Percentiles rank a stretch among this genome's conserved stretches.
phyloP scores from a whole-genome alignment of 2,888 invertebrate species.

The Drosophila infuscata region DNA sequence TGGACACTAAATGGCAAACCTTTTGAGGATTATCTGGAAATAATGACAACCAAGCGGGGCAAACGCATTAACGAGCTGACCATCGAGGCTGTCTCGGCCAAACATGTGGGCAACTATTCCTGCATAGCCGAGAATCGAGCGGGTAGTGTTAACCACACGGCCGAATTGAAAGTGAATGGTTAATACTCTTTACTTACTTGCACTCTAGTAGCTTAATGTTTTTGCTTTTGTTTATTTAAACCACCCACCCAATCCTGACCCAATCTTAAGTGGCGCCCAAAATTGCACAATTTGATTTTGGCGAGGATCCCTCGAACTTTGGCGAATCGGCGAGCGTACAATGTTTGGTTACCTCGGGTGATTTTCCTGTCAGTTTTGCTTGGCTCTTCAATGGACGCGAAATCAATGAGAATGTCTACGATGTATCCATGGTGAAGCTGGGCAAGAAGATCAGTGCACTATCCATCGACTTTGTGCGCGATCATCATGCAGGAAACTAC shows the following conservation, averaged over 20 bases:
- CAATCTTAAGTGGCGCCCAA: constrained; percentile 88
- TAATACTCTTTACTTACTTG: constrained; percentile 32
- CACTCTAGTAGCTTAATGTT: constrained; percentile 20
- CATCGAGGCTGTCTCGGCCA: constrained; percentile 89
- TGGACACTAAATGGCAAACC: constrained; percentile 87
- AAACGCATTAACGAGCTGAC: constrained; percentile 87
- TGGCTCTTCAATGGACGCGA: constrained; percentile 88
- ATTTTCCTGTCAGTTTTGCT: constrained; percentile 88
- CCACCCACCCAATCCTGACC: neutral
- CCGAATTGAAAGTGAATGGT: constrained; percentile 91
- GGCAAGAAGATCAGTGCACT: constrained; percentile 89
- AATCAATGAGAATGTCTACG: constrained; percentile 85
- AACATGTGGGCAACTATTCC: constrained; percentile 91
- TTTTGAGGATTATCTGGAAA: constrained; percentile 83
- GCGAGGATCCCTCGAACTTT: constrained; percentile 88
- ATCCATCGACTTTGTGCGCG: constrained; percentile 89
- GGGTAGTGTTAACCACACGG: constrained; percentile 89
- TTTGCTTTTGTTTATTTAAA: constrained; percentile 28
- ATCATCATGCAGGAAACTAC: constrained; percentile 89
- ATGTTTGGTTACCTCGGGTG: constrained; percentile 88
- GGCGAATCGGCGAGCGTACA: constrained; percentile 88
- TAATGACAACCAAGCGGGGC: constrained; percentile 84
- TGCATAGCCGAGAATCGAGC: constrained; percentile 91
- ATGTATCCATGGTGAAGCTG: constrained; percentile 86
- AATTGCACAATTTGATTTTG: constrained; percentile 90